Conservation (phyloP, 2,113 vertebrate genomes). For the Menidia beryllina region DNA sequence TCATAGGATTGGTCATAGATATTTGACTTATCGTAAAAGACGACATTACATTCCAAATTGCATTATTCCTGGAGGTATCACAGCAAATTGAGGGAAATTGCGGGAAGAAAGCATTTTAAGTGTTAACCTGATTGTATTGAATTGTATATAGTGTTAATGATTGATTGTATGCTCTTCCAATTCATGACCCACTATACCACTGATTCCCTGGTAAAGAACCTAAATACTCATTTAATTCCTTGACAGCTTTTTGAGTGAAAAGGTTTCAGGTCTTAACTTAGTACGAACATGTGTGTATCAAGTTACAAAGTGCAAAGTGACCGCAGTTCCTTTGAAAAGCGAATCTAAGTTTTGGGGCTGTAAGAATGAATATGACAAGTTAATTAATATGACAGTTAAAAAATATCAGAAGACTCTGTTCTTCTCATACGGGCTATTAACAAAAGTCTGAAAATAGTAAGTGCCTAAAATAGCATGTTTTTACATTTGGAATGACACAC, state of each 20-base stretch:
- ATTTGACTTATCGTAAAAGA: neutral
- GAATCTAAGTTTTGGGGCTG: too few relatives aligned
- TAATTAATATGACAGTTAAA: neutral
- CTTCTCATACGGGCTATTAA: conserved; percentile 29
- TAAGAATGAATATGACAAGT: neutral
- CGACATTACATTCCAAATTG: neutral
- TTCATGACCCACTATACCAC: too few relatives aligned
- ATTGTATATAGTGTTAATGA: too few relatives aligned
- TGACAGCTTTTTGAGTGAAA: too few relatives aligned
- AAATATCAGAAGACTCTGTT: conserved; percentile 31
- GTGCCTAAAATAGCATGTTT: conserved; percentile 48
- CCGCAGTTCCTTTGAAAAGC: too few relatives aligned
- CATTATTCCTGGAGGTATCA: neutral
- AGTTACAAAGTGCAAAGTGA: too few relatives aligned
- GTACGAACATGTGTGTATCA: too few relatives aligned
- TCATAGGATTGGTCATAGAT: neutral
- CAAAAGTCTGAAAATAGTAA: conserved; percentile 57
- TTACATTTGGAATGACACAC: conserved; percentile 17
- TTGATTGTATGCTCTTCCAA: too few relatives aligned
- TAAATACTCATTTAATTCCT: too few relatives aligned
- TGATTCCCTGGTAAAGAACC: too few relatives aligned
- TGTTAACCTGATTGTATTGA: too few relatives aligned
- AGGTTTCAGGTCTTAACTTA: too few relatives aligned
- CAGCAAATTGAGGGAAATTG: neutral
- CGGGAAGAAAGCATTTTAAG: neutral